Evolutionary conservation across 2,797 vertebrate genomes (phyloP).

Genomic region (Lateolabrax maculatus): DNA sequence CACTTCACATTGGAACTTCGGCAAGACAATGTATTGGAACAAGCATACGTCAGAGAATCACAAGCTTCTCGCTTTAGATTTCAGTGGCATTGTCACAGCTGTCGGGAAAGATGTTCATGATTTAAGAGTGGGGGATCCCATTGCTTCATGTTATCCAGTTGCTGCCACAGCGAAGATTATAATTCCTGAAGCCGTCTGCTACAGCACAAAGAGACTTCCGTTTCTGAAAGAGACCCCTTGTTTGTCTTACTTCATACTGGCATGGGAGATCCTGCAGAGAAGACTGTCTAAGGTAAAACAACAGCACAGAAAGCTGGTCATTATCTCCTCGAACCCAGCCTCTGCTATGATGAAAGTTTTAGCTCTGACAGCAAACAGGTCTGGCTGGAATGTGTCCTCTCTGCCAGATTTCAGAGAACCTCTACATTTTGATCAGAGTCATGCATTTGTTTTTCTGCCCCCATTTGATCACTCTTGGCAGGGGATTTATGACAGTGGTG

Average conservation of each 20-base stretch:
- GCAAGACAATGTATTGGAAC: conserved; percentile 89
- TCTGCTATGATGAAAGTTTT: conserved; percentile 81
- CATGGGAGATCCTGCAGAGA: conserved; percentile 88
- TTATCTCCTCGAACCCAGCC: conserved; percentile 75
- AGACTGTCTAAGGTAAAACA: conserved; percentile 72
- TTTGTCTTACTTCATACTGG: conserved; percentile 88
- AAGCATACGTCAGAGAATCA: conserved; percentile 81
- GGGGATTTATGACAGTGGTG: conserved; percentile 50
- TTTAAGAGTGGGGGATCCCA: conserved; percentile 87
- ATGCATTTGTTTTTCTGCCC: conserved; percentile 85
- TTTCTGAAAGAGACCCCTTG: conserved; percentile 86
- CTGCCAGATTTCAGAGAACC: conserved; percentile 45
- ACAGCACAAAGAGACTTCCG: conserved; percentile 78
- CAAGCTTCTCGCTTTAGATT: conserved; percentile 87
- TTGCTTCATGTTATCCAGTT: conserved; percentile 88
- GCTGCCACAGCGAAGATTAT: conserved; percentile 78
- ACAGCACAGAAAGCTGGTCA: conserved; percentile 70
- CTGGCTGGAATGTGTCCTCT: conserved; percentile 83
- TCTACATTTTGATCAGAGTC: conserved; percentile 58
- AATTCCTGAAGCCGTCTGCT: conserved; percentile 86
- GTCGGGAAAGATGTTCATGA: conserved; percentile 80
- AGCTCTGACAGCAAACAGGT: conserved; percentile 79
- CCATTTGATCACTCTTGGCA: conserved; percentile 74
- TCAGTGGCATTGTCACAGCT: conserved; percentile 85
- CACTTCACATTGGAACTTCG: conserved; percentile 82